Base-by-base conservation (phyloP, 1,140 invertebrate species). In the Drosophila tropicalis region DNA sequence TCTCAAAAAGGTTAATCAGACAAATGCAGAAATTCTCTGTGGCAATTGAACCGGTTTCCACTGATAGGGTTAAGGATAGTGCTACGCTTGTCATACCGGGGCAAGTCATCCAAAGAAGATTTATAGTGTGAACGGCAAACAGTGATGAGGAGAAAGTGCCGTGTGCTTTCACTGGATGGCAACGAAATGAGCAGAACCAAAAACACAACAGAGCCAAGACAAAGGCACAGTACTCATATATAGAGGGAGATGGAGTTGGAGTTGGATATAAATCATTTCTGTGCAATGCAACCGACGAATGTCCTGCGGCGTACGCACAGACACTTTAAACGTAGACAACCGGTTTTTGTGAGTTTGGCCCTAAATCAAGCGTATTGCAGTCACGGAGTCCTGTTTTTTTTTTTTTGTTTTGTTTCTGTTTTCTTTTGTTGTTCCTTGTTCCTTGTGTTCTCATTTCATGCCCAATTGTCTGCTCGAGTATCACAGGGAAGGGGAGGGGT, bases 71-170 rank as follows among this genome's bases (percentile, higher is more conserved):
- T 76, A 76, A 62, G 40, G 51, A 36, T 9, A 36, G 51, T 57
- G 76, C 67, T 55, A 82, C 47, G 83, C 54, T 62, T 82, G 72
- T 79, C 83, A 73, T 55, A 29, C 44, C 25, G 39, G 39, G 68
- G 60, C 77, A 75, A 81, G 67, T 60, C 64, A 36, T 22, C 41
- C 56, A 3, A 71, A 51, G 17, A 63, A 76, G 83, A 86, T 86
- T 86, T 86, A 86, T 86, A 70, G 70, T 86, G 83, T 71, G 83
- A 86, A 86, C 65, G 47, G 64, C 70, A 86, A 86, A 87, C 62
- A 87, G 64, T 19, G 9, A 6, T 17, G 36, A 62, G 54, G 74
- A 79, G 83, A 82, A 72, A 86, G 81, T 84, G 67, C 51, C 56
- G 22, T 22, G 22, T 12, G 64, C 47, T 72, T 67, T 71, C 68